Evolutionary conservation across 1,140 invertebrate genomes (phyloP).

Genomic region (Potamilus streckersoni): DNA sequence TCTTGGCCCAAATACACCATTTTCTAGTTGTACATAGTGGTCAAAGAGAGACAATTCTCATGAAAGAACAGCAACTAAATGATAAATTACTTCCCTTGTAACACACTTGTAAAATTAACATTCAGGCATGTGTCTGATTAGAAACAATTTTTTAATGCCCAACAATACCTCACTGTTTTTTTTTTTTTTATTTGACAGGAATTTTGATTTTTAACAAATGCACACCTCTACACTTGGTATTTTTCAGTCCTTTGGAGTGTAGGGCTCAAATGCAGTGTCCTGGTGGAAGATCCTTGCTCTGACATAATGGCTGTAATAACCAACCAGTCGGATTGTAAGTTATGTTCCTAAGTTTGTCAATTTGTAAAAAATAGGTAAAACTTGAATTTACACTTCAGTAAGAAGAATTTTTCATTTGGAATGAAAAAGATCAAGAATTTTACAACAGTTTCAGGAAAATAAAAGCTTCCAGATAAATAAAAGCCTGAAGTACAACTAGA

Average conservation of each 20-base stretch:
- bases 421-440: no score
- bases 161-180: background rate
- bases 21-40: no score
- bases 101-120: background rate
- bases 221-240: background rate
- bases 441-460: no score
- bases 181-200: background rate
- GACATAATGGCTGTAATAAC: conserved; percentile 78
- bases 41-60: no score
- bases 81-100: background rate
- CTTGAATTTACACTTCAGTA: background rate
- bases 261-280: conserved; percentile 68
- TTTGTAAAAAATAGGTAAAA: background rate
- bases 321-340: conserved; percentile 73
- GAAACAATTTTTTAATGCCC: background rate
- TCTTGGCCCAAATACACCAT: no score
- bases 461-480: no score
- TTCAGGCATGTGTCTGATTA: no score
- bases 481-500: no score
- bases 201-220: background rate
- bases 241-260: conserved; percentile 66
- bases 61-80: background rate
- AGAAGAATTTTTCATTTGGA: background rate
- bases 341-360: background rate
- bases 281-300: conserved; percentile 74